Conservation (phyloP, 2,888 invertebrate genomes). For the Galerucella calmariensis region DNA sequence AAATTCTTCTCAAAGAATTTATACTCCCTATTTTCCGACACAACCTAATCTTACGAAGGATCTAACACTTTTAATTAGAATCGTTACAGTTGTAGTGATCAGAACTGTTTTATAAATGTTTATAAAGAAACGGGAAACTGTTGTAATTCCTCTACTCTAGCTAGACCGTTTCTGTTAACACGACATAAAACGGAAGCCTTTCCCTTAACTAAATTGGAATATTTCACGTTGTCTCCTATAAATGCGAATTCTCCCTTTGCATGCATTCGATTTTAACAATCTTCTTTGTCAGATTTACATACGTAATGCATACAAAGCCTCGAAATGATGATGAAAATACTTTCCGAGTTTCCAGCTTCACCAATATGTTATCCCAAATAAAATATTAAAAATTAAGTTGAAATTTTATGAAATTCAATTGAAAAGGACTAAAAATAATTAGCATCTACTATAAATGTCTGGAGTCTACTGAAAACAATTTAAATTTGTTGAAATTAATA, state of each 20-base stretch:
- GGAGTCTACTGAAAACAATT: too few relatives aligned
- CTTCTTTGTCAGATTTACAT: conserved; percentile 1
- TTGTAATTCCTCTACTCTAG: conserved; percentile 1
- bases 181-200: neutral
- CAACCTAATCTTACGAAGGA: conserved; percentile 22
- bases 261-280: neutral
- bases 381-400: too few relatives aligned
- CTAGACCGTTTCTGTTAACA: neutral
- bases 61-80: conserved; percentile 34
- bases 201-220: conserved; percentile 8
- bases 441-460: too few relatives aligned
- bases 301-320: neutral
- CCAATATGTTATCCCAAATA: too few relatives aligned
- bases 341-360: too few relatives aligned
- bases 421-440: too few relatives aligned
- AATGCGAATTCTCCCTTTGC: neutral
- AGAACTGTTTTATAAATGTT: conserved; percentile 2
- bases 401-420: too few relatives aligned
- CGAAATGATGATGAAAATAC: neutral
- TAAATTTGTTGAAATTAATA: too few relatives aligned
- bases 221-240: neutral
- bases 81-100: conserved; percentile 16
- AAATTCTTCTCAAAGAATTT: conserved; percentile 32
- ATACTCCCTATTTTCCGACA: conserved; percentile 30
- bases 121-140: conserved; percentile 6